These are phyloP conservation scores for Caenorhabditis inopinata DNA, from an alignment of 1,140 invertebrate species.

Conservation along the genomic window DNA sequence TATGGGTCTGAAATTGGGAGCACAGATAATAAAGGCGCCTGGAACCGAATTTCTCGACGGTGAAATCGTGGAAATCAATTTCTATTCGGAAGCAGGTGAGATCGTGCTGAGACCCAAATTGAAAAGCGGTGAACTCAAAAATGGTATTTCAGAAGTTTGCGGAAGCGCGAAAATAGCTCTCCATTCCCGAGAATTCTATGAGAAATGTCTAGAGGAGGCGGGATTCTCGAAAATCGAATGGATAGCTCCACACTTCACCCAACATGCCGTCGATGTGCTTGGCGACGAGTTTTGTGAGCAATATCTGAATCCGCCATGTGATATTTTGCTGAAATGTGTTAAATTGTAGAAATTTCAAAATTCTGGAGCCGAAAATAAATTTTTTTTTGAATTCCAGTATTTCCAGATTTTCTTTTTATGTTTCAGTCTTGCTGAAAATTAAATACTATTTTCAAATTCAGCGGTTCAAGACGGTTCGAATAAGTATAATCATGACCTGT, in stretches of 20 bases:
- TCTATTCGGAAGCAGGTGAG: background rate
- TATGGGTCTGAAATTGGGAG: background rate
- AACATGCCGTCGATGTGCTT: background rate
- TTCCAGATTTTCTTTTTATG: too few species aligned
- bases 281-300: background rate
- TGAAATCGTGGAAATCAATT: background rate
- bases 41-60: background rate
- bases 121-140: background rate
- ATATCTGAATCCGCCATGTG: background rate
- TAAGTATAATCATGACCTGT: too few species aligned
- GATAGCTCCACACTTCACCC: background rate
- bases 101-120: too few species aligned
- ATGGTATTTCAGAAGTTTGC: background rate
- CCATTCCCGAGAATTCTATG: constrained; percentile 8
- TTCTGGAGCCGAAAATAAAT: too few species aligned
- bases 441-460: too few species aligned
- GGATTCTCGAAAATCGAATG: background rate
- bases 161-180: constrained; percentile 8
- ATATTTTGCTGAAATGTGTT: constrained; percentile 3
- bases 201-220: background rate
- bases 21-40: background rate
- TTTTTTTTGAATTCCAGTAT: too few species aligned
- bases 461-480: too few species aligned
- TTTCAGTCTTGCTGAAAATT: too few species aligned
- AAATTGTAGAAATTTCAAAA: background rate